These are phyloP conservation scores for honey bee (Apis mellifera) DNA, from an alignment of 1,140 invertebrate species.

Conservation along the genomic window DNA sequence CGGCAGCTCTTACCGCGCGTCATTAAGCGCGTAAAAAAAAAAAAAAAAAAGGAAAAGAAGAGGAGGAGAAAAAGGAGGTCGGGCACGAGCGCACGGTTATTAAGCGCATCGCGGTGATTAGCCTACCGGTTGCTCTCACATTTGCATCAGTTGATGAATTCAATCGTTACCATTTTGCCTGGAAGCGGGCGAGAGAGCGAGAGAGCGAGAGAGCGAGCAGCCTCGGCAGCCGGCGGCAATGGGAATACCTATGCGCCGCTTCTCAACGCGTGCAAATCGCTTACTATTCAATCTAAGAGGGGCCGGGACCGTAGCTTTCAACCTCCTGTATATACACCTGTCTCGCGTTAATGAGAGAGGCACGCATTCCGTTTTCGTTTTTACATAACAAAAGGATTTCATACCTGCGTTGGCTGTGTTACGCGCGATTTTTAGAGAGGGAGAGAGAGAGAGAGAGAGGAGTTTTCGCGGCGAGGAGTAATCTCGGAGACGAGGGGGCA, in stretches of 20 bases:
- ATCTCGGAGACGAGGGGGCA: neutral
- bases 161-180: slow-evolving; percentile 21
- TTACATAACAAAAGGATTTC: slow-evolving; percentile 11
- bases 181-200: slow-evolving; percentile 71
- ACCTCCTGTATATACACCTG: neutral
- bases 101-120: slow-evolving; percentile 30
- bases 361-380: slow-evolving; percentile 6
- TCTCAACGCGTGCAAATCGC: slow-evolving; percentile 17
- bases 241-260: neutral
- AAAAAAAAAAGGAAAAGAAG: too few species aligned
- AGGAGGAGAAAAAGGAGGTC: neutral
- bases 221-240: neutral
- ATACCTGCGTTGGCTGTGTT: slow-evolving; percentile 2
- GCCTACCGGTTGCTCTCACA: neutral
- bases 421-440: neutral
- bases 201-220: neutral
- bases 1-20: neutral
- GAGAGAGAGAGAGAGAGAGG: neutral
- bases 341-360: slow-evolving; percentile 13
- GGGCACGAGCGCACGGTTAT: slow-evolving; percentile 6
- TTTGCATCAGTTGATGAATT: slow-evolving; percentile 30
- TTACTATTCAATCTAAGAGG: slow-evolving; percentile 9
- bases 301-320: neutral
- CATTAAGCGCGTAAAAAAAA: slow-evolving; percentile 8
- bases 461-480: neutral